Evolutionary conservation across 2,888 invertebrate genomes (phyloP).

Genomic region (Phrixothrix hirtus): DNA sequence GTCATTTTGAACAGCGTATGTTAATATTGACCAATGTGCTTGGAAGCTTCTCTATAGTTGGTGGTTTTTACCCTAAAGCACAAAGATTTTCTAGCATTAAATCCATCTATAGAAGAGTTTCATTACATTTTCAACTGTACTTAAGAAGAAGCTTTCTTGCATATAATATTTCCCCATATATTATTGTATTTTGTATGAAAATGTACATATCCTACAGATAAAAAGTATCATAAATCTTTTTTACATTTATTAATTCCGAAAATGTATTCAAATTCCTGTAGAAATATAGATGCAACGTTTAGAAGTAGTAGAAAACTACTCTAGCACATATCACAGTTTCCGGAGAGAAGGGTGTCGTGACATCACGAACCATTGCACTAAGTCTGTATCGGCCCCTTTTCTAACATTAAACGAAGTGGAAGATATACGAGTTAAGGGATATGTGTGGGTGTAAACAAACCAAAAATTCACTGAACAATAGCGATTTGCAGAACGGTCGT

Average conservation of each 20-base stretch:
- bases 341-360: slow-evolving; percentile 24
- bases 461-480: slow-evolving; percentile 16
- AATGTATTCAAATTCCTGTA: slow-evolving; percentile 18
- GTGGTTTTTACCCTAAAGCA: slow-evolving; percentile 43
- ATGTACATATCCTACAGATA: background rate
- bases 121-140: slow-evolving; percentile 37
- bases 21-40: slow-evolving; percentile 52
- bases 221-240: slow-evolving; percentile 15
- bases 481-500: slow-evolving; percentile 2
- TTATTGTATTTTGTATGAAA: background rate
- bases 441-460: slow-evolving; percentile 26
- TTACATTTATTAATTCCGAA: slow-evolving; percentile 16
- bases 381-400: slow-evolving; percentile 24
- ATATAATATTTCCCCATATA: too few species aligned
- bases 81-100: slow-evolving; percentile 44
- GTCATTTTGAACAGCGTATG: slow-evolving; percentile 49
- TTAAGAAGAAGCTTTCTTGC: slow-evolving; percentile 17
- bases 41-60: slow-evolving; percentile 39
- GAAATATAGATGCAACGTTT: slow-evolving; percentile 4
- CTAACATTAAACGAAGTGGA: slow-evolving; percentile 27
- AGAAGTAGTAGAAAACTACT: slow-evolving; percentile 17
- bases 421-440: slow-evolving; percentile 23
- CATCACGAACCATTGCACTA: slow-evolving; percentile 28
- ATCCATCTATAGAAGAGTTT: slow-evolving; percentile 43
- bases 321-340: slow-evolving; percentile 18